Conservation (phyloP, 2,797 vertebrate species). For the Rhinoraja longicauda region DNA sequence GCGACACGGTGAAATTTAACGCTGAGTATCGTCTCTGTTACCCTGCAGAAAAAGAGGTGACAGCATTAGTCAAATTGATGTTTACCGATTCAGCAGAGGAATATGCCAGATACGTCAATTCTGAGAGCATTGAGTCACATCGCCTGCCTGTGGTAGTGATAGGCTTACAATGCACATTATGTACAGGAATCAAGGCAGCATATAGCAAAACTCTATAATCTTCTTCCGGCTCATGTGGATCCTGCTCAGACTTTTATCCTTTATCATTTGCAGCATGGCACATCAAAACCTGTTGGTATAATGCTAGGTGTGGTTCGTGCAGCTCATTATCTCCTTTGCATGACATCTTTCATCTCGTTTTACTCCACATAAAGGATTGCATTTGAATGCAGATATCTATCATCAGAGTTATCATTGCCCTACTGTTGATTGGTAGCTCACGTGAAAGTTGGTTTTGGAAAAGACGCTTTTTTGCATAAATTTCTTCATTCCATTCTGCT, state of each 20-base stretch:
- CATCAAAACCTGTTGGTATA: not conserved
- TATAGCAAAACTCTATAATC: not conserved
- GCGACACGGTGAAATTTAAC: not conserved
- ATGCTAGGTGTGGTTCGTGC: not conserved
- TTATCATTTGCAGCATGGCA: not conserved
- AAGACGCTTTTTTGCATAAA: not conserved
- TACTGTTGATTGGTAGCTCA: not conserved
- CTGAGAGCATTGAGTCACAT: not conserved
- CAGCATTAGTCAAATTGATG: not conserved
- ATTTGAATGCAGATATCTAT: not conserved
- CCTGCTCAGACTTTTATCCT: not conserved
- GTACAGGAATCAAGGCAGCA: not conserved
- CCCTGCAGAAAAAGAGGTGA: not conserved
- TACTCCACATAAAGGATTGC: not conserved
- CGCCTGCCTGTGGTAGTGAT: not conserved
- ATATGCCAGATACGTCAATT: not conserved
- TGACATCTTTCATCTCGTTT: not conserved
- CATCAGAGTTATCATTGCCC: not conserved
- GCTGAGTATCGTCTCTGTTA: not conserved
- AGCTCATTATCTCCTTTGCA: not conserved
- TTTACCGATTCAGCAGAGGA: not conserved
- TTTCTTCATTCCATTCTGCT: not conserved
- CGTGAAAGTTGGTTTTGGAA: not conserved
- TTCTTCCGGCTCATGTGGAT: not conserved
- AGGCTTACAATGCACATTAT: not conserved